Conservation (phyloP, 1,140 invertebrate species). For the Macrotrachela quadricornifera region DNA sequence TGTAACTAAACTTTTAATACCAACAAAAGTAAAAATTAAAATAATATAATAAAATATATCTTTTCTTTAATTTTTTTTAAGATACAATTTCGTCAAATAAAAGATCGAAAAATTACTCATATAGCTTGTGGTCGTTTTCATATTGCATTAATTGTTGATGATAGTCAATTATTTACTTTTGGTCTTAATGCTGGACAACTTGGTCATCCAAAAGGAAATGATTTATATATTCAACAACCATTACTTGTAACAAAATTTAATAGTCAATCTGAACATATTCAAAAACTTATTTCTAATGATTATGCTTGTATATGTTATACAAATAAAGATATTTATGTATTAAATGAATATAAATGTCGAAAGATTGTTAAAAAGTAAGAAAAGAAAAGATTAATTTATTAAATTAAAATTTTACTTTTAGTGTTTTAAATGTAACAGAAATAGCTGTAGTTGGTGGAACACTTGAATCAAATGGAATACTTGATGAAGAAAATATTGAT, state of each 20-base stretch:
- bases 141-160: constrained; percentile 42
- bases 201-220: constrained; percentile 22
- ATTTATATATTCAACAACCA: too few relatives aligned
- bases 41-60: too few relatives aligned
- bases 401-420: constrained; percentile 22
- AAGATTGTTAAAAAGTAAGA: constrained; percentile 11
- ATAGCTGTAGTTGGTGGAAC: neutral
- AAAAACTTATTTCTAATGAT: too few relatives aligned
- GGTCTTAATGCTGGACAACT: constrained; percentile 52
- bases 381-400: constrained; percentile 45
- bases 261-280: too few relatives aligned
- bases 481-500: neutral
- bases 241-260: too few relatives aligned
- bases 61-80: too few relatives aligned
- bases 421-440: neutral
- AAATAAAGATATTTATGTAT: constrained; percentile 42
- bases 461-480: neutral
- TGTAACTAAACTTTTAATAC: constrained; percentile 27
- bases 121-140: constrained; percentile 42
- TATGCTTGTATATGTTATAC: too few relatives aligned
- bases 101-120: constrained; percentile 29
- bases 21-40: constrained; percentile 27
- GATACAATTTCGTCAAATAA: constrained; percentile 10
- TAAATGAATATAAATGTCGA: constrained; percentile 45
- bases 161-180: constrained; percentile 38